Evolutionary conservation across 2,888 invertebrate genomes (phyloP).

Genomic region (Drosophila formosana): DNA sequence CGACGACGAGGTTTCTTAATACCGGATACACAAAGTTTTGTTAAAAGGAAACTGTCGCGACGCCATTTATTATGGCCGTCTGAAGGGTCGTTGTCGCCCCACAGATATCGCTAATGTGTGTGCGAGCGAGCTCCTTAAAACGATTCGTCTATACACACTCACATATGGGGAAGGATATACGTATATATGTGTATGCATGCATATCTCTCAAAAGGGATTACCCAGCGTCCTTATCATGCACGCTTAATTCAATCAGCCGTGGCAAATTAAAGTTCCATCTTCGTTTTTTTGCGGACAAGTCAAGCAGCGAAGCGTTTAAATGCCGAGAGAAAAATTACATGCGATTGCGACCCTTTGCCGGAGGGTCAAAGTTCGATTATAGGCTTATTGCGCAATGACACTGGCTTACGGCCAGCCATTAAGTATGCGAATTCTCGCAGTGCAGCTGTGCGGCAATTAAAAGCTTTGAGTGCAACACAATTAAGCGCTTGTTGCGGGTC

Average conservation of each 20-base stretch:
- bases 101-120: conserved; percentile 73
- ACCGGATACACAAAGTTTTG: conserved; percentile 75
- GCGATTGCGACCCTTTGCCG: conserved; percentile 44
- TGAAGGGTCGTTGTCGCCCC: conserved; percentile 79
- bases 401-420: neutral
- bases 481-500: neutral
- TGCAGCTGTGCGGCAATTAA: neutral
- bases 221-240: conserved; percentile 41
- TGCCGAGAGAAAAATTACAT: conserved; percentile 54
- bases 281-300: conserved; percentile 42
- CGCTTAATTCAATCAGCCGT: conserved; percentile 78
- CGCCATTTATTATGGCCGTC: conserved; percentile 83
- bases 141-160: conserved; percentile 38
- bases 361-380: conserved; percentile 72
- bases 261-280: conserved; percentile 78
- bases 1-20: conserved; percentile 70
- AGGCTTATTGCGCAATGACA: conserved; percentile 31
- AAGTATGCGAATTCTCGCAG: neutral
- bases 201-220: conserved; percentile 10
- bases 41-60: conserved; percentile 83
- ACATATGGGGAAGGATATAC: neutral
- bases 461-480: conserved; percentile 3
- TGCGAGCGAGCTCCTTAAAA: conserved; percentile 48
- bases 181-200: conserved; percentile 3
- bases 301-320: conserved; percentile 60